Evolutionary conservation across 2,888 invertebrate species (phyloP).

Genomic region (Hartigia nigra): DNA sequence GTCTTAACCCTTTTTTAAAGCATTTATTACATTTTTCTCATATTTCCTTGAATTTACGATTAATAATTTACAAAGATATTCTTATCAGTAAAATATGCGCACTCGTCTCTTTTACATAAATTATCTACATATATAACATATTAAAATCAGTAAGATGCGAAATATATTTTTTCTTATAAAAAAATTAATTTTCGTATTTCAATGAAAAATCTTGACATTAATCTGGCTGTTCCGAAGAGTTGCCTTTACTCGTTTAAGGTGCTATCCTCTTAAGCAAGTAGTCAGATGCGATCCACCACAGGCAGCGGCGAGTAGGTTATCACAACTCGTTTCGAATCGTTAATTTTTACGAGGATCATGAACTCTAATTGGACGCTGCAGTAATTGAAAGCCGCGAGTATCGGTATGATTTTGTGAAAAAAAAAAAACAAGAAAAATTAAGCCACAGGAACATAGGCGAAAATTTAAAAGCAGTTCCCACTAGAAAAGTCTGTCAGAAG

Average conservation of each 20-base stretch:
- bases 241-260: neutral
- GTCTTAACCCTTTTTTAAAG: neutral
- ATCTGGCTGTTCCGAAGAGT: neutral
- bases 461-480: neutral
- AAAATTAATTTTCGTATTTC: neutral
- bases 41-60: neutral
- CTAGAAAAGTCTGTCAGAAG: neutral
- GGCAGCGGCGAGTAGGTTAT: conserved; percentile 9
- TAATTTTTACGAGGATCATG: conserved; percentile 44
- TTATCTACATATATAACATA: neutral
- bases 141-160: neutral
- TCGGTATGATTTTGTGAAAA: neutral
- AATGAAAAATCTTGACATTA: neutral
- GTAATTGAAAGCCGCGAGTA: conserved; percentile 39
- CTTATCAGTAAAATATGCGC: neutral
- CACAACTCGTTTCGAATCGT: conserved; percentile 31
- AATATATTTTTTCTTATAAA: neutral
- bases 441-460: neutral
- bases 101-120: neutral
- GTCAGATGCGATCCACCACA: neutral
- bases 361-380: conserved; percentile 45
- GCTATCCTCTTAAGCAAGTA: neutral
- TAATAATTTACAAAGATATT: neutral
- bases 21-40: neutral
- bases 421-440: neutral